These are phyloP conservation scores for Excalfactoria chinensis DNA, from an alignment of 2,113 vertebrate species.

Conservation along the genomic window DNA sequence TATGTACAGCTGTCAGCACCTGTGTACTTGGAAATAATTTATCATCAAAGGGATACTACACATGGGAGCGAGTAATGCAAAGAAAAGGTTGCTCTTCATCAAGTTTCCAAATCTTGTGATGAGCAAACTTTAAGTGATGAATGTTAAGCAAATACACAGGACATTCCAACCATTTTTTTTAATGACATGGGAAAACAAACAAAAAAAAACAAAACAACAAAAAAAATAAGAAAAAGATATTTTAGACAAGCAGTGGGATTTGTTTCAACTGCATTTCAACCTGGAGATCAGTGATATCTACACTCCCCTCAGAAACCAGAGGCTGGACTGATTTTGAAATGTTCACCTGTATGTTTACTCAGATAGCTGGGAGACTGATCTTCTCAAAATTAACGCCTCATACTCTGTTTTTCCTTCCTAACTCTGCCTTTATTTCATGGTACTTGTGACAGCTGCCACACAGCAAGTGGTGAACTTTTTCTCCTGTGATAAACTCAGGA, in stretches of 20 bases:
- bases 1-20: neutral
- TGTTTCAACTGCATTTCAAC: neutral
- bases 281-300: neutral
- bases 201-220: too few relatives aligned
- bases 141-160: neutral
- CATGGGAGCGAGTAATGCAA: neutral
- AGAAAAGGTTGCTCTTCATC: neutral
- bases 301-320: neutral
- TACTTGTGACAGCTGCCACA: neutral
- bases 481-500: neutral
- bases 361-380: neutral
- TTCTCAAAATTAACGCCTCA: neutral
- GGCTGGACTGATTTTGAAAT: neutral
- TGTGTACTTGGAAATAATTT: neutral
- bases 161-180: neutral
- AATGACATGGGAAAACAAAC: neutral
- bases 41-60: neutral
- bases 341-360: neutral
- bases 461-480: neutral
- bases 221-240: neutral
- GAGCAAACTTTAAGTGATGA: neutral
- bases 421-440: neutral
- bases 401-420: neutral
- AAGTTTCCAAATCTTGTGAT: neutral
- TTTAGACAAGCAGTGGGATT: neutral